A percentile compares a stretch with the other conserved stretches of the same genome.
Conservation (phyloP, 2,888 invertebrate genomes). For the Adelphocoris suturalis region DNA sequence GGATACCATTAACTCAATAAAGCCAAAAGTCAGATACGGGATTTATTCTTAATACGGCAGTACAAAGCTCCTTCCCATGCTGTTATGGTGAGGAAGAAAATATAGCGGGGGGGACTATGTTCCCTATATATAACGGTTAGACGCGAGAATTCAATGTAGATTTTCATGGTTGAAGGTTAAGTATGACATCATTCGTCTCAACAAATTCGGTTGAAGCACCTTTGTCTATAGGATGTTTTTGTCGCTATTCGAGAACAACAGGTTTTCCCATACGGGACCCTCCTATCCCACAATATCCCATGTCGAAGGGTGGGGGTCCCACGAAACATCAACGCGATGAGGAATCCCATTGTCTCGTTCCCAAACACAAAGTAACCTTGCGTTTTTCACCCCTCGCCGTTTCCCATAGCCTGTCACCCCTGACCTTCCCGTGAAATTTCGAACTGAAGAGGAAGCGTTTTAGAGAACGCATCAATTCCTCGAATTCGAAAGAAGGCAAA, state of each 20-base stretch:
- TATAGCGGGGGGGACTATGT: no score
- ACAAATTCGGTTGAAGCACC: not conserved
- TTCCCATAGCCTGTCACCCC: conserved; percentile 15
- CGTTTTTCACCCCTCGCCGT: not conserved
- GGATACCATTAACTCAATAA: no score
- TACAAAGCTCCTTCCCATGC: no score
- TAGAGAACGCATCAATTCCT: not conserved
- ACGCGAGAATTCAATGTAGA: not conserved
- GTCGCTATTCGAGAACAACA: not conserved
- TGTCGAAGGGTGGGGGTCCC: conserved; percentile 4
- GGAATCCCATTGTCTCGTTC: conserved; percentile 32
- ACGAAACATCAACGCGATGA: not conserved
- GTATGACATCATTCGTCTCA: not conserved
- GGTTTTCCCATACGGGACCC: conserved; percentile 25
- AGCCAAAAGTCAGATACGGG: no score
- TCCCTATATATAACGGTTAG: not conserved
- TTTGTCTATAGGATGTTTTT: conserved; percentile 12
- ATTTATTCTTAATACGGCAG: no score
- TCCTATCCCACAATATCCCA: not conserved
- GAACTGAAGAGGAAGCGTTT: not conserved
- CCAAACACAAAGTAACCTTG: conserved; percentile 42
- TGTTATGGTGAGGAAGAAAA: no score
- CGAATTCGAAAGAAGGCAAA: no score
- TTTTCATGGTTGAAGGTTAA: conserved; percentile 1
- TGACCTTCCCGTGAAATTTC: not conserved